Base-by-base conservation (phyloP, 2,797 vertebrate genomes). In the Sebastes ruberrimus region DNA sequence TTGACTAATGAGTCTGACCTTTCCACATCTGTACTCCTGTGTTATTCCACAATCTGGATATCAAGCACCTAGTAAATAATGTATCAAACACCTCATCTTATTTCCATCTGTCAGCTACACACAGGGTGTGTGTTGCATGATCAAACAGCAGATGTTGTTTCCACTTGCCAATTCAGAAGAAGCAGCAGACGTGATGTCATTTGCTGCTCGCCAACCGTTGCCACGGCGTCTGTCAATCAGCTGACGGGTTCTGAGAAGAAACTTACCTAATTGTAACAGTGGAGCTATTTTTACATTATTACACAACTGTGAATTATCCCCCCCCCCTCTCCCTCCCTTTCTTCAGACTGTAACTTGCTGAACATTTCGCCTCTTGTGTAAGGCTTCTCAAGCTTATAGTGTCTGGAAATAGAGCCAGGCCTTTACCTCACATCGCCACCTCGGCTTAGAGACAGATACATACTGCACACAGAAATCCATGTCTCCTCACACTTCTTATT, bases 61-160 rank as follows among this genome's bases (percentile, higher is more conserved):
- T 53, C 52, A 77, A 74, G 49, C 35, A 53, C 13, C 55, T 55
- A 10, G 13, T 79, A 76, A 78, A 80, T 80, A 71, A 82, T 76
- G 49, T 27, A 84, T 75, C 52, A 78, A 70, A 70, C 80, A 66
- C 42, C 22, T 49, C 65, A 23, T 82, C 46, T 71, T 16, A 38
- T 66, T 46, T 79, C 52, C 55, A 75, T 71, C 74, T 69, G 42
- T 57, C 32, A 52, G 28, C 33, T 8, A 16, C 72, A 71, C 32
- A 23, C 33, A 18, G 4, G 13, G 30, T 53, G 46, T n/a, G 27
- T 32, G 25, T 59, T 11, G 11, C 32, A 27, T 10, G 33, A 63
- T 85, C 64, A 65, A 42, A 79, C 71, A 23, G 16, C 76, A 20
- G 35, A 64, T 79, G 64, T 81, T 32, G 28, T 42, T 66, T 55